Percentiles rank a stretch among this genome's conserved stretches.
These are phyloP conservation scores for Pteropus rufus DNA, from an alignment of 2,797 vertebrate genomes.

Conservation along the genomic window DNA sequence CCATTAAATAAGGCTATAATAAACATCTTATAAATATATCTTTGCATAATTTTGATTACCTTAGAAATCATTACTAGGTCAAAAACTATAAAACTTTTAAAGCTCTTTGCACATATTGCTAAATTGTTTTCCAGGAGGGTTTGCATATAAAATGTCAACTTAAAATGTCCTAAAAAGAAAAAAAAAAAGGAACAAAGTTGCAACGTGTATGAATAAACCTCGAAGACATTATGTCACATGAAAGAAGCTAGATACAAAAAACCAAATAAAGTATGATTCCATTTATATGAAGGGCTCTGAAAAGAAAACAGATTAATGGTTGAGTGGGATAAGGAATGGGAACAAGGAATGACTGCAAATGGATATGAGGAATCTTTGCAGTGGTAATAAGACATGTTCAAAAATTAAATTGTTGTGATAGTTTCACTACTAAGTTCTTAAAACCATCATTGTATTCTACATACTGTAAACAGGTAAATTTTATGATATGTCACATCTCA, in stretches of 20 bases:
- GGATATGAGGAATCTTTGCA: not conserved
- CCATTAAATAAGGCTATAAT: not conserved
- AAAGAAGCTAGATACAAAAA: constrained; percentile 19
- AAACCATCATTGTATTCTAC: not conserved
- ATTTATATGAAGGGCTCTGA: not conserved
- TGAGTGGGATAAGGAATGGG: accelerated
- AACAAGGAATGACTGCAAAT: not conserved
- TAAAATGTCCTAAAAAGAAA: not conserved
- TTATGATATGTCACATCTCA: not conserved
- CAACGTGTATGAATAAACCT: not conserved
- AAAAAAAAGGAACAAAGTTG: not conserved
- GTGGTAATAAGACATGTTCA: not conserved
- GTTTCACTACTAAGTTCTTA: not conserved
- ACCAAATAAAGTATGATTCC: not conserved
- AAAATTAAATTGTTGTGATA: not conserved
- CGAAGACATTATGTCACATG: not conserved
- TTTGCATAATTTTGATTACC: constrained; percentile 3
- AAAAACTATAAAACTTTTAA: constrained; percentile 3
- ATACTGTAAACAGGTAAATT: not conserved
- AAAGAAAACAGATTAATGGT: not conserved
- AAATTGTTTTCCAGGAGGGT: not conserved
- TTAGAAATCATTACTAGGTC: constrained; percentile 37
- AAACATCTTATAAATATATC: not conserved
- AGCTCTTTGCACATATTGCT: not conserved
- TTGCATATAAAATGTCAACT: not conserved